Conservation (phyloP, 2,113 vertebrate species). For the Corythaixoides concolor region DNA sequence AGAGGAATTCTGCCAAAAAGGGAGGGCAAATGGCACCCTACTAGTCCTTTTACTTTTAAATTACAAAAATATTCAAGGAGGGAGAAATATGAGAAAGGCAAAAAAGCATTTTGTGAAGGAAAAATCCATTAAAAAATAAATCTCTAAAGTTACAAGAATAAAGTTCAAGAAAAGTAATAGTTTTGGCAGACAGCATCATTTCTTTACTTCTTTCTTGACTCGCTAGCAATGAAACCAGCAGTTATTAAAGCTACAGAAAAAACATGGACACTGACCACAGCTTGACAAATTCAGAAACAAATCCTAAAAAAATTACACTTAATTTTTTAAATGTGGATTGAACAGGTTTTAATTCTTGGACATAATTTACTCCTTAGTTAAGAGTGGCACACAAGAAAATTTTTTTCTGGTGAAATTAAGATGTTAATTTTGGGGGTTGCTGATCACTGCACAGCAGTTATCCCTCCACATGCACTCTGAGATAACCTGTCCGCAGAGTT, state of each 20-base stretch:
- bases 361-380: neutral
- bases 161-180: neutral
- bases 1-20: neutral
- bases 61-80: constrained; percentile 35
- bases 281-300: neutral
- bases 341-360: neutral
- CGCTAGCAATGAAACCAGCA: neutral
- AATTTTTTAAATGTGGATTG: neutral
- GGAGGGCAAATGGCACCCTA: constrained; percentile 10
- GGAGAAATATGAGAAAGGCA: neutral
- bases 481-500: neutral
- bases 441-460: neutral
- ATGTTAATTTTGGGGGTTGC: neutral
- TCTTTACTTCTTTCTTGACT: neutral
- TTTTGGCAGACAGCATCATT: neutral
- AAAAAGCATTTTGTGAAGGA: neutral
- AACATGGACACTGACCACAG: neutral
- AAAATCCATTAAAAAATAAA: neutral
- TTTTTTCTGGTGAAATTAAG: neutral
- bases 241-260: neutral
- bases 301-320: neutral
- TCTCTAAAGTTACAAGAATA: neutral
- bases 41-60: constrained; percentile 25
- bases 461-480: neutral
- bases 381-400: neutral